These are phyloP conservation scores for Philopedon plagiatum DNA, from an alignment of 2,888 invertebrate genomes.

Conservation along the genomic window DNA sequence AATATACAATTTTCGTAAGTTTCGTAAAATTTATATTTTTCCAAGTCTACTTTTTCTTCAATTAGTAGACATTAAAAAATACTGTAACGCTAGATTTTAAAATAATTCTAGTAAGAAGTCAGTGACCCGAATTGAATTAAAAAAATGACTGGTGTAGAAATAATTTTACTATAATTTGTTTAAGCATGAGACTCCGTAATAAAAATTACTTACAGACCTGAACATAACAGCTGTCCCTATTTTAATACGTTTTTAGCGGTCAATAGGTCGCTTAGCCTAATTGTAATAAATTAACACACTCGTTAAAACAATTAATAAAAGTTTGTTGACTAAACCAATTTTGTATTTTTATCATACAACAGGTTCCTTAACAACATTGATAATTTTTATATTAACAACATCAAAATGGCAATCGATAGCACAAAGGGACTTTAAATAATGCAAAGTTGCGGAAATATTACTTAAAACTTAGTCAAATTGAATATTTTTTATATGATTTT, in stretches of 20 bases:
- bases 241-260: constrained; percentile 26
- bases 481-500: no score
- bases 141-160: constrained; percentile 1
- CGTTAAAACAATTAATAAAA: constrained; percentile 19
- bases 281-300: constrained; percentile 39
- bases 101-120: background rate
- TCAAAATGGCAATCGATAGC: no score
- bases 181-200: constrained; percentile 13
- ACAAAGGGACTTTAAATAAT: no score
- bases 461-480: no score
- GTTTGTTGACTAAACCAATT: constrained; percentile 18
- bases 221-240: constrained; percentile 24
- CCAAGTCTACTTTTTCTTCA: background rate
- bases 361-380: background rate
- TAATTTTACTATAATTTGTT: constrained; percentile 16
- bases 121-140: constrained; percentile 7
- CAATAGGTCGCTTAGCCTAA: constrained; percentile 32
- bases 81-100: background rate
- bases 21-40: no score
- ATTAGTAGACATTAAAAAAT: background rate
- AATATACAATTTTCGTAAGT: no score
- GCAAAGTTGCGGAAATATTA: no score
- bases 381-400: background rate
- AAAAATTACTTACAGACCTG: constrained; percentile 18
- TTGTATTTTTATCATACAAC: constrained; percentile 5